Evolutionary conservation across 2,888 invertebrate species (phyloP), one percentile per base, ranked within the genome.

Genomic region (Oscheius sp.): DNA sequence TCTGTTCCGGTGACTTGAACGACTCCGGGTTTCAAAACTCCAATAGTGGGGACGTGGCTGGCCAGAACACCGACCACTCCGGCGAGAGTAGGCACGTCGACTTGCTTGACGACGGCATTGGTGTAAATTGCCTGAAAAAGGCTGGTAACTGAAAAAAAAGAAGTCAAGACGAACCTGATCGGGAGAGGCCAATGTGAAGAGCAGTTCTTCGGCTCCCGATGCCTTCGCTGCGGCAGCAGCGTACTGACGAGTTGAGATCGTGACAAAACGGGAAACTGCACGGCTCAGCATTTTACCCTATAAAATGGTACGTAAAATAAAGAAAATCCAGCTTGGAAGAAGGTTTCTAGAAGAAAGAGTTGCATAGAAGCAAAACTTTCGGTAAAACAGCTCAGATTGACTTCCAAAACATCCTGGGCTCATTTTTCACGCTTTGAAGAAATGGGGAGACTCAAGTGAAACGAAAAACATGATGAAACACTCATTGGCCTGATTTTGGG

Each of bases 21-120:
- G 53, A 88, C 85, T 74, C 88, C 88, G 63, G 88, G 88, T 82
- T 88, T 88, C 51, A 88, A 76, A 58, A 88, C 87, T 75, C 87
- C 88, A 73, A 88, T 86, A 47, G 87, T 87, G 68, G 88, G 88
- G 57, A 88, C 88, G 83, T 88, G 88, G 76, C 78, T 86, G 48
- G 88, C 87, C 60, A 88, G 81, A 60, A 88, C 82, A 82, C 88
- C 88, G 74, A 88, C 85, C 53, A 82, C 80, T 74, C 87, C 86
- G 47, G 87, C 86, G 62, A 86, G 80, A 13, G 87, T 88, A 50
- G 88, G 87, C n/a, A 88, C 86, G 77, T 88, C 87, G 50, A 88
- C 86, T 73, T 88, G 88, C 76, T 86, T 88, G 48, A 88, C 88
- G 9, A 79, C 80, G n/a, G 70, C 79, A 65, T 85, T 80, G 62